A percentile compares a stretch with the other conserved stretches of the same genome.
Conservation (phyloP, 2,113 vertebrate species). For the Nannospalax galili region DNA sequence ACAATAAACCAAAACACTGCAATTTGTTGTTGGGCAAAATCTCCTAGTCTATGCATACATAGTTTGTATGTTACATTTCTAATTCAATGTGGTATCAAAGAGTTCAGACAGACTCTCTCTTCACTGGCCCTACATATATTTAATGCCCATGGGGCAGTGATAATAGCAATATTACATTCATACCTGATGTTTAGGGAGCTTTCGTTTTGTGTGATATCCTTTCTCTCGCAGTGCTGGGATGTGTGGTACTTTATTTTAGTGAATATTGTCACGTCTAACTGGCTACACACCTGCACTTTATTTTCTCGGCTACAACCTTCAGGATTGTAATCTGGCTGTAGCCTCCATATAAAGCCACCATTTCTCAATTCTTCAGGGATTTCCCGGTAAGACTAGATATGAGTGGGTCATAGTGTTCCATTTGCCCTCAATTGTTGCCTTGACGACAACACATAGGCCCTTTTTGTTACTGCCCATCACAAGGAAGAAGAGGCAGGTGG, state of each 20-base stretch:
- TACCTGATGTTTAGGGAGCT: neutral
- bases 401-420: neutral
- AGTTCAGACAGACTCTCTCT: neutral
- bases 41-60: too few relatives aligned
- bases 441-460: neutral
- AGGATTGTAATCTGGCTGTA: too few relatives aligned
- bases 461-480: neutral
- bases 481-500: neutral
- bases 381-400: neutral
- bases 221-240: neutral
- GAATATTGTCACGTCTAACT: neutral
- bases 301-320: neutral
- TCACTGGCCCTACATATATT: rapidly evolving
- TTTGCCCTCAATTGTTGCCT: neutral
- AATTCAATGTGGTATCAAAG: neutral
- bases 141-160: neutral
- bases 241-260: neutral
- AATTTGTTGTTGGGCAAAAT: neutral
- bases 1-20: neutral
- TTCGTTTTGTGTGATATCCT: neutral
- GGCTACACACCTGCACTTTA: too few relatives aligned
- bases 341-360: neutral
- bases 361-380: neutral
- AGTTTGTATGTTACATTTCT: neutral
- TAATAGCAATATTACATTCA: neutral